Percentiles rank a stretch among this genome's conserved stretches.
Evolutionary conservation across 2,888 invertebrate genomes (phyloP).

Genomic region (Pherbina coryleti): DNA sequence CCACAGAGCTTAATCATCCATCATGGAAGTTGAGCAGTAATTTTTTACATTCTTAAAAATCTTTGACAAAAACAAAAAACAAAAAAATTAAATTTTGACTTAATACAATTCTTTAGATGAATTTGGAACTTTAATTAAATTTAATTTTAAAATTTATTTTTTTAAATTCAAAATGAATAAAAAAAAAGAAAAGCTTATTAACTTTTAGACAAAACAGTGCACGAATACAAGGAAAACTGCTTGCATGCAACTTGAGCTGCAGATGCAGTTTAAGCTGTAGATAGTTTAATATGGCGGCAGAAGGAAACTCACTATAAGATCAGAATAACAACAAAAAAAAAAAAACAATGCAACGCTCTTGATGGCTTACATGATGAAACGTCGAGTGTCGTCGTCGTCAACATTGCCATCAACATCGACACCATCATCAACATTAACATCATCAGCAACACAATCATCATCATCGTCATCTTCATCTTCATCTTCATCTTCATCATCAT

Average conservation of each 20-base stretch:
- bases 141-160: no score
- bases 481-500: no score
- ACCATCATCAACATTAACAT: neutral
- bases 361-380: constrained; percentile 21
- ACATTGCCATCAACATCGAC: neutral
- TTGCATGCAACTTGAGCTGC: neutral
- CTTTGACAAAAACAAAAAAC: neutral
- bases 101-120: no score
- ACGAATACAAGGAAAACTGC: no score
- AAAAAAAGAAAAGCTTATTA: no score
- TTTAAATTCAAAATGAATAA: neutral
- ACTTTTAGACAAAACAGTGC: no score
- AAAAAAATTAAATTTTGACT: neutral
- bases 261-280: neutral
- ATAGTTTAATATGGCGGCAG: neutral
- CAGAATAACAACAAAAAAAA: neutral
- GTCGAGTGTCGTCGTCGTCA: constrained; percentile 17
- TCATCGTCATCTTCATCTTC: neutral
- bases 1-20: constrained; percentile 31
- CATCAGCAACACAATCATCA: neutral
- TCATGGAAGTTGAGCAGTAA: neutral
- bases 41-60: no score
- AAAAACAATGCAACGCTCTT: neutral
- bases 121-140: no score
- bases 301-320: neutral